Percentiles rank a stretch among this genome's conserved stretches.
These are phyloP conservation scores for Leptodactylus fuscus DNA, from an alignment of 2,113 vertebrate species.

Conservation along the genomic window DNA sequence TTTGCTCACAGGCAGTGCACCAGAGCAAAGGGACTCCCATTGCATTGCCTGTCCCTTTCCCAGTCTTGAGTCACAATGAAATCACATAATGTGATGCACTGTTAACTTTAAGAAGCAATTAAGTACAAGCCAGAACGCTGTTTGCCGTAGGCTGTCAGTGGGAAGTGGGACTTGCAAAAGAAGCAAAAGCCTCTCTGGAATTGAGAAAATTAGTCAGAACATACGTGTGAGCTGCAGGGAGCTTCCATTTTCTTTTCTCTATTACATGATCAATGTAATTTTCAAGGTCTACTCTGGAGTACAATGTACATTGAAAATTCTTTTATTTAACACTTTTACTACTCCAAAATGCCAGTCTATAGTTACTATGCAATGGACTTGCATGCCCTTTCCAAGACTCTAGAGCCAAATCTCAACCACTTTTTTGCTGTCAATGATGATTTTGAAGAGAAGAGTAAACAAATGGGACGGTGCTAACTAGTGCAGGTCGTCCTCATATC, in stretches of 20 bases:
- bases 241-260: conserved; percentile 73
- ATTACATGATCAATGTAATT: conserved; percentile 67
- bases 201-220: conserved; percentile 71
- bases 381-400: too few relatives aligned
- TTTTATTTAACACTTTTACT: conserved; percentile 7
- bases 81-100: conserved; percentile 87
- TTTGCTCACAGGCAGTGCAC: conserved; percentile 83
- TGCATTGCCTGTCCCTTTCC: conserved; percentile 75
- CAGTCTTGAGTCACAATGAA: conserved; percentile 84
- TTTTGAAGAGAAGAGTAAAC: too few relatives aligned
- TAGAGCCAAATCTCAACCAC: too few relatives aligned
- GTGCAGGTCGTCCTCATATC: too few relatives aligned
- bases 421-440: too few relatives aligned
- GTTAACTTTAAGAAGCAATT: conserved; percentile 83
- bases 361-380: too few relatives aligned
- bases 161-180: conserved; percentile 75
- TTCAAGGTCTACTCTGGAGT: background rate
- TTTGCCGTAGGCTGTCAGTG: conserved; percentile 75
- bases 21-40: conserved; percentile 76
- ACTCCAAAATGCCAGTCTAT: too few relatives aligned
- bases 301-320: background rate
- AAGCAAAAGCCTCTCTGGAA: conserved; percentile 70
- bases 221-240: conserved; percentile 71
- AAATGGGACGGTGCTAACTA: too few relatives aligned
- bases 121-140: conserved; percentile 73